Conservation (phyloP, 2,113 vertebrate genomes). For the Terrapene triunguis region DNA sequence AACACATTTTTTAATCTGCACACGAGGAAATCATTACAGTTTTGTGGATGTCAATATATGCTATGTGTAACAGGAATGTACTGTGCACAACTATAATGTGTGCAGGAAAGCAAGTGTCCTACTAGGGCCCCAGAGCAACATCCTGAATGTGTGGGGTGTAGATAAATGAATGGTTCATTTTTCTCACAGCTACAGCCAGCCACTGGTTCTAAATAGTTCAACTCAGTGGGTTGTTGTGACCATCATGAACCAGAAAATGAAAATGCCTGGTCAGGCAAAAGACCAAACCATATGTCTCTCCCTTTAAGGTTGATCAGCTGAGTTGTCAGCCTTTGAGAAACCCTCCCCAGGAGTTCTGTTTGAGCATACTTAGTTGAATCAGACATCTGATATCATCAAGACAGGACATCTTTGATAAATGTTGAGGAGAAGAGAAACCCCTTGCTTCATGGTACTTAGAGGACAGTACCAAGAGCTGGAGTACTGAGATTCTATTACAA, state of each 20-base stretch:
- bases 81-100: background rate
- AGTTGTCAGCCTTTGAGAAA: background rate
- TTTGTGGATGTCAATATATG: background rate
- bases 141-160: background rate
- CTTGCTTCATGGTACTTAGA: background rate
- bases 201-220: slow-evolving; percentile 5
- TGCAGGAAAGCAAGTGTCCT: background rate
- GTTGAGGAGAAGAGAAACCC: background rate
- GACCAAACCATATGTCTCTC: fast-evolving
- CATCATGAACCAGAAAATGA: background rate
- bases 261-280: background rate
- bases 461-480: background rate
- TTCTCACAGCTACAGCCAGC: background rate
- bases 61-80: background rate
- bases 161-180: background rate
- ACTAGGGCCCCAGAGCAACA: background rate
- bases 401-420: background rate
- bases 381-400: background rate
- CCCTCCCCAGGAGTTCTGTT: background rate
- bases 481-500: background rate
- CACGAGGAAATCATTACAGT: fast-evolving
- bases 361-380: background rate
- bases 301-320: background rate
- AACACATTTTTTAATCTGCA: background rate
- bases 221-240: slow-evolving; percentile 1